Evolutionary conservation across 2,797 vertebrate genomes (phyloP).

Genomic region (Allobates femoralis): DNA sequence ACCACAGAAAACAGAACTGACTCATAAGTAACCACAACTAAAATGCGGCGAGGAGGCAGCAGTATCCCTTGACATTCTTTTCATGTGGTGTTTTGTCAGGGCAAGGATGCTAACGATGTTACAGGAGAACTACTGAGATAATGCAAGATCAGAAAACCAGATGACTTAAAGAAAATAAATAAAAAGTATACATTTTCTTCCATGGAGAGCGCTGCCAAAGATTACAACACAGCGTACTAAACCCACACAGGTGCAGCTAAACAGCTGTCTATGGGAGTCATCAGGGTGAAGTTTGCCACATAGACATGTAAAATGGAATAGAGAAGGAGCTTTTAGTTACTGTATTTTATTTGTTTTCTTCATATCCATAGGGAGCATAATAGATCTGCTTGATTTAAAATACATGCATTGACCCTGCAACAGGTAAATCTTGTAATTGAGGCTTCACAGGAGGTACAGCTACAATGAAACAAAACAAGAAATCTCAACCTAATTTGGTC

Average conservation of each 20-base stretch:
- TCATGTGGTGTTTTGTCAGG: conserved; percentile 52
- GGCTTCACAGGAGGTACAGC: conserved; percentile 53
- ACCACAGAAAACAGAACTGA: conserved; percentile 12
- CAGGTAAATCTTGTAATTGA: neutral
- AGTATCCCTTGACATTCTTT: conserved; percentile 23
- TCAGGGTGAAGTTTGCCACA: neutral
- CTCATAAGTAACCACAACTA: conserved; percentile 33
- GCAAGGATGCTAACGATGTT: conserved; percentile 10
- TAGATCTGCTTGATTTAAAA: neutral
- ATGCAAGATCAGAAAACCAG: conserved; percentile 57
- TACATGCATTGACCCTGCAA: neutral
- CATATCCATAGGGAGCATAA: neutral
- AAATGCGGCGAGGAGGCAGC: conserved; percentile 20
- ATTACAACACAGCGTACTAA: conserved; percentile 58
- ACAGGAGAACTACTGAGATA: conserved; percentile 47
- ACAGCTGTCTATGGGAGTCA: conserved; percentile 12
- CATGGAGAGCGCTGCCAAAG: conserved; percentile 41
- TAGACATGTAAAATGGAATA: neutral
- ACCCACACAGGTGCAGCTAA: conserved; percentile 54
- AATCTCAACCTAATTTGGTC: conserved; percentile 66
- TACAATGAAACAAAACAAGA: conserved; percentile 65
- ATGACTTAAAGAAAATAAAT: conserved; percentile 49
- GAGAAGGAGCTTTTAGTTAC: no score
- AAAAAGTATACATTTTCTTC: conserved; percentile 51
- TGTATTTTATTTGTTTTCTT: no score